These are phyloP conservation scores for Chalcosyrphus nemorum DNA, from an alignment of 2,888 invertebrate species.

Conservation along the genomic window DNA sequence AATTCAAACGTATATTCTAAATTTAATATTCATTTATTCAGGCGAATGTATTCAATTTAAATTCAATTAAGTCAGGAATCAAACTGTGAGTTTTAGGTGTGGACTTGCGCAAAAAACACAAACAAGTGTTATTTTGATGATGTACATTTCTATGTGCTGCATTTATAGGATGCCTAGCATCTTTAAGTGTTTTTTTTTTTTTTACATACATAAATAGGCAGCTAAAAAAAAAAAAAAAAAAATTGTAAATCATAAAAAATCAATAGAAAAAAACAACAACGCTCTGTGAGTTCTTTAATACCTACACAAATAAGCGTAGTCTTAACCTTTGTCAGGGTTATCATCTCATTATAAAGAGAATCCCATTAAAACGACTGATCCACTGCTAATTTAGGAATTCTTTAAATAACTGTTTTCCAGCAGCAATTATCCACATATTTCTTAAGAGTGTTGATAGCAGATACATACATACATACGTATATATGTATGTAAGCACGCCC, in stretches of 20 bases:
- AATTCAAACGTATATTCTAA: constrained; percentile 26
- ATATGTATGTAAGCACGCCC: too few species aligned
- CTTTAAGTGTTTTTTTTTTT: background rate
- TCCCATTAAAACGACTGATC: constrained; percentile 22
- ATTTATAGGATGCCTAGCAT: background rate
- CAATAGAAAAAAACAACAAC: too few species aligned
- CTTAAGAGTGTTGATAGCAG: constrained; percentile 9
- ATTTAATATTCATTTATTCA: constrained; percentile 61
- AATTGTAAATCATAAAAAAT: too few species aligned
- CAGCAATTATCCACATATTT: constrained; percentile 33
- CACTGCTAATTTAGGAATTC: constrained; percentile 23
- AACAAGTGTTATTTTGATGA: background rate
- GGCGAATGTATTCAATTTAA: constrained; percentile 54
- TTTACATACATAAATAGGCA: too few species aligned
- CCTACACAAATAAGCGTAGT: background rate
- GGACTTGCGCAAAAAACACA: constrained; percentile 30
- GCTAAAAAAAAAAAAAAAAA: too few species aligned
- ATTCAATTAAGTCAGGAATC: constrained; percentile 57
- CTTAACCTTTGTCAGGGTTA: background rate
- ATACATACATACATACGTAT: constrained; percentile 5
- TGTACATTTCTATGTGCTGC: background rate
- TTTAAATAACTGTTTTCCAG: constrained; percentile 15
- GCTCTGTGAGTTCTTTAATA: background rate
- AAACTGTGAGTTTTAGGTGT: constrained; percentile 35
- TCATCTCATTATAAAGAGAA: constrained; percentile 25